Evolutionary conservation across 1,140 invertebrate species (phyloP).

Genomic region (Hormaphis cornu): DNA sequence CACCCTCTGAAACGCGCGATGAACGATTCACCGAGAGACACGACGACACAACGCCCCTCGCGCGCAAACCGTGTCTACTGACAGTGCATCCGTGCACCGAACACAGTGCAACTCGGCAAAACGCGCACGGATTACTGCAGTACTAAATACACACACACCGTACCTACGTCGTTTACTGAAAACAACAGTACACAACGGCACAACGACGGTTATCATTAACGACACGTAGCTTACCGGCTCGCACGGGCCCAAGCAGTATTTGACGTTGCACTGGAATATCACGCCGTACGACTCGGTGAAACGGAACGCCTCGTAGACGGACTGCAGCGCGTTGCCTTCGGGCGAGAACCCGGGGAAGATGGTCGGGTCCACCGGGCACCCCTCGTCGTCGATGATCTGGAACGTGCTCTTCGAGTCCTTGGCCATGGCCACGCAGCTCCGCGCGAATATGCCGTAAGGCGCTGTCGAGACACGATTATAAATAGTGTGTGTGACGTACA

Average conservation of each 20-base stretch:
- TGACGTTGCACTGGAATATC: constrained; percentile 94
- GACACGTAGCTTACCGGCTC: constrained; percentile 86
- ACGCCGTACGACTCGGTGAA: constrained; percentile 94
- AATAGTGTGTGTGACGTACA: background rate
- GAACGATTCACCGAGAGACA: too few species aligned
- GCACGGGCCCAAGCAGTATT: constrained; percentile 89
- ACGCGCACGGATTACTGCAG: too few species aligned
- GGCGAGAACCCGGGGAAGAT: constrained; percentile 86
- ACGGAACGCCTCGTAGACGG: constrained; percentile 86
- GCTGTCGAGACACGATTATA: too few species aligned
- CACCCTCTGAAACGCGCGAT: too few species aligned
- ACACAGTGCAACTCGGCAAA: too few species aligned
- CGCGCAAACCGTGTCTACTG: too few species aligned
- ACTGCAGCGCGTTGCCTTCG: constrained; percentile 78
- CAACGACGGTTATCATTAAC: too few species aligned
- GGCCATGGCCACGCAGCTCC: constrained; percentile 91
- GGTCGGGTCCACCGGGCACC: constrained; percentile 85
- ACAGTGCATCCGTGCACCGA: too few species aligned
- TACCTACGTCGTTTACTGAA: too few species aligned
- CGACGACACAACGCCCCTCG: too few species aligned
- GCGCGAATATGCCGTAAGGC: constrained; percentile 89
- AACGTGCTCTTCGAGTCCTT: constrained; percentile 93
- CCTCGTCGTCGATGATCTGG: constrained; percentile 90
- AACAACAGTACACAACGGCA: too few species aligned
- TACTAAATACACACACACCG: too few species aligned